Conservation (phyloP, 2,113 vertebrate genomes). For the Onychostoma macrolepis region DNA sequence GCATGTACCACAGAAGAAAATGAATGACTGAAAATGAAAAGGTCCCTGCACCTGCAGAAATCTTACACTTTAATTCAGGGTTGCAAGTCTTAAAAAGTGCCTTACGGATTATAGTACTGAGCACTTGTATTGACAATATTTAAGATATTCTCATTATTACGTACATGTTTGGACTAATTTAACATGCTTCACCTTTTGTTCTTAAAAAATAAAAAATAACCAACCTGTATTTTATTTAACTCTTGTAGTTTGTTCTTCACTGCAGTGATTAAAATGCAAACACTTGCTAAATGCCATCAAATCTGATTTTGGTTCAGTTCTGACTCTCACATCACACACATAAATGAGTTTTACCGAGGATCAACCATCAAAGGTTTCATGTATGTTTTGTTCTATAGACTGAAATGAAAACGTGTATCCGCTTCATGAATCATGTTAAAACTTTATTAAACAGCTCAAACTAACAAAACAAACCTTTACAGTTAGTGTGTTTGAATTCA, state of each 20-base stretch:
- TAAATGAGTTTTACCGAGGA: not conserved
- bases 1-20: slow-evolving; percentile 4
- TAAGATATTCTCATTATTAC: not conserved
- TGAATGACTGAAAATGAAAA: not conserved
- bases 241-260: not conserved
- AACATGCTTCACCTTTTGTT: not conserved
- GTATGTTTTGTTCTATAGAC: not conserved
- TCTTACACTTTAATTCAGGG: slow-evolving; percentile 30
- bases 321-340: not conserved
- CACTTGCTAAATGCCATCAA: not conserved
- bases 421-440: slow-evolving; percentile 62
- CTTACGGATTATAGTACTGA: slow-evolving; percentile 26
- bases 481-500: slow-evolving; percentile 75
- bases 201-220: not conserved
- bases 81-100: slow-evolving; percentile 35
- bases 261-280: not conserved
- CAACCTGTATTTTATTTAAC: not conserved
- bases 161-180: slow-evolving; percentile 2
- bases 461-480: slow-evolving; percentile 65
- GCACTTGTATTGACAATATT: not conserved
- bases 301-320: not conserved
- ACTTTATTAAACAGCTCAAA: slow-evolving; percentile 70
- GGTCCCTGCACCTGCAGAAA: slow-evolving; percentile 9
- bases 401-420: not conserved
- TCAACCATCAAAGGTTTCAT: not conserved